Percentiles rank a stretch among this genome's conserved stretches.
These are phyloP conservation scores for Hapalemur alaotrensis DNA, from an alignment of 2,797 vertebrate genomes.

Conservation along the genomic window DNA sequence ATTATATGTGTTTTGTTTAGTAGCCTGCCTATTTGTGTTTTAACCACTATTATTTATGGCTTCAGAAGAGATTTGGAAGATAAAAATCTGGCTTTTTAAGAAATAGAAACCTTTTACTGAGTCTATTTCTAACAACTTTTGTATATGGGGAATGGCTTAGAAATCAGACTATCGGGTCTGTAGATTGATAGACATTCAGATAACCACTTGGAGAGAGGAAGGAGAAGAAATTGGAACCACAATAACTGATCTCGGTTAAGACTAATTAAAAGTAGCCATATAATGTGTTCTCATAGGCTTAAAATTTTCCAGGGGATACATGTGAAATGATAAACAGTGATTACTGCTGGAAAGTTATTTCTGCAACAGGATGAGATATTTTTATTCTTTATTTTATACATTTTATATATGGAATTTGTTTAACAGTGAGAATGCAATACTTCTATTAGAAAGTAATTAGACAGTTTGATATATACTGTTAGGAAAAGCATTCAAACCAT, in stretches of 20 bases:
- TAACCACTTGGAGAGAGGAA: not conserved
- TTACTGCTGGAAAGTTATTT: not conserved
- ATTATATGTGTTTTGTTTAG: constrained; percentile 19
- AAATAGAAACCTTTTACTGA: not conserved
- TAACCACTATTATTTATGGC: not conserved
- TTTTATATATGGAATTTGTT: not conserved
- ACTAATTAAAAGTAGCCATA: not conserved
- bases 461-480: not conserved
- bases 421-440: not conserved
- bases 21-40: not conserved
- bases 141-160: not conserved
- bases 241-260: not conserved
- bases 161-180: not conserved
- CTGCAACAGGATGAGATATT: not conserved
- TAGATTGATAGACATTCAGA: not conserved
- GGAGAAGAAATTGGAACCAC: not conserved
- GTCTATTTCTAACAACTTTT: constrained; percentile 13
- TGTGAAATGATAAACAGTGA: not conserved
- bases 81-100: not conserved
- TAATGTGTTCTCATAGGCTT: not conserved
- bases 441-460: not conserved
- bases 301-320: not conserved
- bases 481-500: not conserved
- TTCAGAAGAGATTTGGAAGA: constrained; percentile 20
- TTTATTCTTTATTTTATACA: not conserved